phyloP scores from a whole-genome alignment of 2,113 vertebrate genomes.

The Mustelus asterias region DNA sequence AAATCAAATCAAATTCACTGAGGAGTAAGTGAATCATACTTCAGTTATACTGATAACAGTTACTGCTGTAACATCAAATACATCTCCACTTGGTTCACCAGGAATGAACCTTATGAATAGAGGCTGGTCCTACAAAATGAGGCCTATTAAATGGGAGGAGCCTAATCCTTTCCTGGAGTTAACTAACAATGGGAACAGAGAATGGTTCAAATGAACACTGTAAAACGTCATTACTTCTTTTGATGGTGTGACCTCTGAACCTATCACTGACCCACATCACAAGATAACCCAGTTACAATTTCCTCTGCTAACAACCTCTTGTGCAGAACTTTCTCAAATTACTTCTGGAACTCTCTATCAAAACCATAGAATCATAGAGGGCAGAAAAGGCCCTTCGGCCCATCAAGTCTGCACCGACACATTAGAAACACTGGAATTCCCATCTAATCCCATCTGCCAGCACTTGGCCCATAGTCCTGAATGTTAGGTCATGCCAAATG shows the following conservation, averaged over 20 bases:
- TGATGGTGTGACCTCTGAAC: background rate
- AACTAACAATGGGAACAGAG: background rate
- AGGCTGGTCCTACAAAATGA: background rate
- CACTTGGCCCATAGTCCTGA: too few species aligned
- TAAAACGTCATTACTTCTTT: background rate
- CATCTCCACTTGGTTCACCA: background rate
- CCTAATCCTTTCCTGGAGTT: background rate
- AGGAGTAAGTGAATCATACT: background rate
- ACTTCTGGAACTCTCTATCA: background rate
- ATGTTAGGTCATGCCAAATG: too few species aligned
- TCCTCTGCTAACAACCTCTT: background rate
- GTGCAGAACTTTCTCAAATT: background rate
- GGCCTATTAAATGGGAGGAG: background rate
- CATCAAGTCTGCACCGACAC: background rate
- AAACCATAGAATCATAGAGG: background rate
- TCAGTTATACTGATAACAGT: background rate
- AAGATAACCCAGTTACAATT: background rate
- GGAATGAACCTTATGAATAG: background rate
- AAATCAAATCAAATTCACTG: background rate
- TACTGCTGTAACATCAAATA: background rate
- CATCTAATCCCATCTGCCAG: too few species aligned
- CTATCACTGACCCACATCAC: background rate
- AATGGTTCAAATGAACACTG: background rate
- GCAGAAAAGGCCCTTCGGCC: too few species aligned
- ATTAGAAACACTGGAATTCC: too few species aligned